Base-by-base conservation (phyloP, 2,797 vertebrate species). In the Clarias platycephalus region DNA sequence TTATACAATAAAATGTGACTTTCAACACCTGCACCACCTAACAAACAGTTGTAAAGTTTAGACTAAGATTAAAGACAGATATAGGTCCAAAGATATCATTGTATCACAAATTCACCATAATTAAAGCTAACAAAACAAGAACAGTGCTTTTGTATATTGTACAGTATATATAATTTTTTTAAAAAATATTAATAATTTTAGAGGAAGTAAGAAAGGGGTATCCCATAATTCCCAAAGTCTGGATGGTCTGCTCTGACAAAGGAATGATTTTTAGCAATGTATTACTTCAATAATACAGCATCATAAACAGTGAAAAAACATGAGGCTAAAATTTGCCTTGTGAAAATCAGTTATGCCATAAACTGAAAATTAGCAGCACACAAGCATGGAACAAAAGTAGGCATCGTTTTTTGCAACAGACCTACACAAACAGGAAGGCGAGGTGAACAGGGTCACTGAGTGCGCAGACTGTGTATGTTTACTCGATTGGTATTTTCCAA, bases 401-500 rank as follows among this genome's bases (percentile, higher is more conserved):
- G 37, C 53, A 82, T 78, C 22, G 60, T 68, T 82, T 2, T 2
- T 67, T 85, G 80, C 44, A 53, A 22, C n/a, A 34, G 62, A 62
- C 55, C 15, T 37, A 20, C 72, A 76, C 81, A 84, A 81, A 85
- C 84, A 85, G 80, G 84, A 77, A 85, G 34, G 8, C 37, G 64
- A 82, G 72, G 84, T 82, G 74, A 85, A 68, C 40, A 58, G 31
- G 79, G 71, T 80, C 74, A 71, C 5, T 60, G 64, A 31, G 67
- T 63, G 26, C n/a, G 67, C 24, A 78, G 31, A 70, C 63, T 4
- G 16, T 37, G 40, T 53, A 53, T 9, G 31, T 81, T 26, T 70
- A 67, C 66, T 76, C 20, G 44, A 34, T 60, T 60, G 71, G 80
- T 70, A 31, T 82, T 85, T 82, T 75, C 71, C 63, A 82, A 18